phyloP scores from a whole-genome alignment of 1,140 invertebrate species.

The Drosophila takahashii region DNA sequence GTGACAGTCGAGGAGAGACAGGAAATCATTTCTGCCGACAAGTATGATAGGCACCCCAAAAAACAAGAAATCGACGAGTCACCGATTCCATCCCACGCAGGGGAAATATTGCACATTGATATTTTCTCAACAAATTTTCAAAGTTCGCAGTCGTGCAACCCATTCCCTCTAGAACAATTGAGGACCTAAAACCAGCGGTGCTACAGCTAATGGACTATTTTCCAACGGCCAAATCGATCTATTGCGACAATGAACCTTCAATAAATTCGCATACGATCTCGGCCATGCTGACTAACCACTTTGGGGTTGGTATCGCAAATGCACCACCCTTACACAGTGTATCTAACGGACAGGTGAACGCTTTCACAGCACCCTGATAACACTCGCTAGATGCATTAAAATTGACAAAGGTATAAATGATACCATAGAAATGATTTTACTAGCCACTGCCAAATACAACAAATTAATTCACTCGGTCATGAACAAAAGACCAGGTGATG shows the following conservation, averaged over 20 bases:
- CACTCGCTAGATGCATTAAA: too few species aligned
- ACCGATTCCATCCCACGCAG: conserved; percentile 14
- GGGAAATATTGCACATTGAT: neutral
- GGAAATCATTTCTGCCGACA: neutral
- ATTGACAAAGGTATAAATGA: too few species aligned
- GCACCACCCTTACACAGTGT: too few species aligned
- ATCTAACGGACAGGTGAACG: too few species aligned
- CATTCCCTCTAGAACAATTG: conserved; percentile 18
- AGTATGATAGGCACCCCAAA: conserved; percentile 17
- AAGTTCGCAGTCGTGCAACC: conserved; percentile 31
- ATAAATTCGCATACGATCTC: neutral
- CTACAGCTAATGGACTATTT: conserved; percentile 31
- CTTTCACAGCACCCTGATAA: too few species aligned
- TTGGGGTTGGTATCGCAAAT: neutral
- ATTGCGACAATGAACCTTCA: conserved; percentile 17
- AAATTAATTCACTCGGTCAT: too few species aligned
- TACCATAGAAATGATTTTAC: too few species aligned
- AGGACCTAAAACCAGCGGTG: conserved; percentile 13
- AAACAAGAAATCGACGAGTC: conserved; percentile 23
- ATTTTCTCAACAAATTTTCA: conserved; percentile 19
- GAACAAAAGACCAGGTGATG: too few species aligned
- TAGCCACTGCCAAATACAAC: too few species aligned
- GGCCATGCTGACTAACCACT: neutral
- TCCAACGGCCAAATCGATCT: conserved; percentile 7
- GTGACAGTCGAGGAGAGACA: neutral